phyloP scores from a whole-genome alignment of 2,113 vertebrate genomes.

The Colistium nudipinnis region DNA sequence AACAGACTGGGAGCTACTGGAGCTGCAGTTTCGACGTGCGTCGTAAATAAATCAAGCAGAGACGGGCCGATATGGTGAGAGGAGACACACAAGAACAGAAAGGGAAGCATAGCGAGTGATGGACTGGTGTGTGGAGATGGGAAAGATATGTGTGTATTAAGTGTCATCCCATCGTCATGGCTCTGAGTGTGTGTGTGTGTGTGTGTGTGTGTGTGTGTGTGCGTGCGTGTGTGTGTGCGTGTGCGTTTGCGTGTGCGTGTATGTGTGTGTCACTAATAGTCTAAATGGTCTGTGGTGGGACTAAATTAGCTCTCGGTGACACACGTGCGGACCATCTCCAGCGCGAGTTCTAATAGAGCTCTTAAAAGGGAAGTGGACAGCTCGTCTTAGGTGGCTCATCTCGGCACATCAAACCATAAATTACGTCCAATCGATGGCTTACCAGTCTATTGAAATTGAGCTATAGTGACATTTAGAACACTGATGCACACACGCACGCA shows the following conservation, averaged over 20 bases:
- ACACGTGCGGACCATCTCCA: slow-evolving; percentile 66
- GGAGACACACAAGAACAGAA: slow-evolving; percentile 61
- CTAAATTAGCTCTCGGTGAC: slow-evolving; percentile 81
- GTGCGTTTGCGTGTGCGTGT: too few relatives aligned
- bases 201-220: slow-evolving; percentile 41
- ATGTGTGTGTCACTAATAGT: slow-evolving; percentile 73
- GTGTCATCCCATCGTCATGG: slow-evolving; percentile 64
- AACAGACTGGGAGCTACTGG: slow-evolving; percentile 43
- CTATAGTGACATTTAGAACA: slow-evolving; percentile 77
- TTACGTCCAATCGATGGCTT: slow-evolving; percentile 82
- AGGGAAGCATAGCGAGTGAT: slow-evolving; percentile 57
- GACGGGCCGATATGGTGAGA: slow-evolving; percentile 47
- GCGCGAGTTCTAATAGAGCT: slow-evolving; percentile 80
- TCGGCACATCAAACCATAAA: slow-evolving; percentile 80
- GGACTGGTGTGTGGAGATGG: slow-evolving; percentile 59
- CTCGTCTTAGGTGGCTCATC: slow-evolving; percentile 76
- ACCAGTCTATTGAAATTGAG: slow-evolving; percentile 84
- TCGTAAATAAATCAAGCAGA: slow-evolving; percentile 66
- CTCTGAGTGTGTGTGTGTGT: slow-evolving; percentile 49
- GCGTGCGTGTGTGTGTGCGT: slow-evolving; percentile 36
- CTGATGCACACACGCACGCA: slow-evolving; percentile 7
- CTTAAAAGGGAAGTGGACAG: slow-evolving; percentile 81
- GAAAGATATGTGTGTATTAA: slow-evolving; percentile 72
- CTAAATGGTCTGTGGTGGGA: slow-evolving; percentile 76
- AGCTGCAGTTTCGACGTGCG: slow-evolving; percentile 52